Base-by-base conservation (phyloP, 2,113 vertebrate species). In the Chloropsis cyanopogon region DNA sequence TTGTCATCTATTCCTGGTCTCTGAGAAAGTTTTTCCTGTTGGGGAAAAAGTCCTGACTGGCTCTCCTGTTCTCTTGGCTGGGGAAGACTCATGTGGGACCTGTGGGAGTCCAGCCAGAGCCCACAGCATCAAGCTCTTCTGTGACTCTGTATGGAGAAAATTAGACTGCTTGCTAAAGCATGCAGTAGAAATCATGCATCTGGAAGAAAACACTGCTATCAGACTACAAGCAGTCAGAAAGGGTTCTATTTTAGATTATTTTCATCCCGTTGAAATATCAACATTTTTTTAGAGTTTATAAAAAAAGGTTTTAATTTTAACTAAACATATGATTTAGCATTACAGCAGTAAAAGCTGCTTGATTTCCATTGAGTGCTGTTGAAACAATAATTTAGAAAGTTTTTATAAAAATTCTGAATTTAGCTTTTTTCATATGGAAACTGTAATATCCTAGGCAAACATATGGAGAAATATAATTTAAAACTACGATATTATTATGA, bases 71-170 rank as follows among this genome's bases (percentile, higher is more conserved):
- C 65, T 86, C 37, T 23, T 3, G 4, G 22, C 44, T 59, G 35
- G 4, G 35, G 14, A 85, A 19, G 7, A 39, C 17, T 25, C 5
- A 1, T 0, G 0, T 54, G 12, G 26, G 39, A 70, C n/a, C 14
- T 72, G 24, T 3, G 13, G 14, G 19, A 47, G 14, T 52, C 24
- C 17, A 22, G 22, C 12, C 7, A 13, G 16, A 76, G 31, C 6
- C 7, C 53, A 39, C 18, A 69, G 37, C 23, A 26, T 47, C 2
- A 7, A 53, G 17, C 2, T 88, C 25, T 22, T 49, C 44, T 54
- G 10, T 12, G 14, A 39, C 19, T 46, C 16, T 35, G 6, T 11
- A 41, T 5, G 21, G 46, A 72, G 46, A 80, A 87, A 88, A 76
- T 26, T 13, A 66, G 64, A 19, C 29, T 79, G 11, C 35, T 63